Base-by-base conservation (phyloP, 2,888 invertebrate genomes). In the Pseudoips prasinana region DNA sequence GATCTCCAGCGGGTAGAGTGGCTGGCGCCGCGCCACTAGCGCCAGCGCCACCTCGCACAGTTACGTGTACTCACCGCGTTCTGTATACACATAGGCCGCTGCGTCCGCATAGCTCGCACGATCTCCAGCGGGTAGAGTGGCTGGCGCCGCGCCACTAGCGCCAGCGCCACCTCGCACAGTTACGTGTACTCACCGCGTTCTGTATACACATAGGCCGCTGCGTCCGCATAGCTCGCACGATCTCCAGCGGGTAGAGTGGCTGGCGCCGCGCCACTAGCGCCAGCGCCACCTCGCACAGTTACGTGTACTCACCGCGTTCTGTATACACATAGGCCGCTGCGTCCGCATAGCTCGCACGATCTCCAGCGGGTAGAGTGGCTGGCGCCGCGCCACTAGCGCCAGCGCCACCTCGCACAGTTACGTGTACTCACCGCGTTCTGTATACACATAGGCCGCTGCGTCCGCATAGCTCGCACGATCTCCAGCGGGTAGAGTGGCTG, bases 131-230 rank as follows among this genome's bases (percentile, higher is more conserved):
- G 98, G 90, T 98, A 98, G 5, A 99, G 94, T 5, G 99, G 98
- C 83, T 98, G 96, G 50, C 95, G 93, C 6, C 96, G 93, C 80
- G 97, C 96, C 57, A 99, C 93, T 49, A 98, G 90, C 76, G 96
- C 96, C 79, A 98, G 90, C 7, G 98, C 99, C 1, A 98, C 98
- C 88, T 99, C 99, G 92, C 99, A 98, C 45, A 99, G 91, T 14
- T 8, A 7, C 1, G 10, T 20, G 6, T 32, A 71, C 95, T 93
- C 78, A 99, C 98, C 91, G 97, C 94, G 86, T 98, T 99, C 91
- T 99, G 99, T 83, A 99, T 98, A 92, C 99, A 97, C 95, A 98
- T 98, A 36, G 99, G 98, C 41, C 99, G 91, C 84, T 98, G 98
- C 73, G 97, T 95, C 50, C 99, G 91, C 99, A 99, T 99, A 46